Evolutionary conservation across 2,113 vertebrate species (phyloP), one percentile per base, ranked within the genome.

Genomic region (Osmerus eperlanus): DNA sequence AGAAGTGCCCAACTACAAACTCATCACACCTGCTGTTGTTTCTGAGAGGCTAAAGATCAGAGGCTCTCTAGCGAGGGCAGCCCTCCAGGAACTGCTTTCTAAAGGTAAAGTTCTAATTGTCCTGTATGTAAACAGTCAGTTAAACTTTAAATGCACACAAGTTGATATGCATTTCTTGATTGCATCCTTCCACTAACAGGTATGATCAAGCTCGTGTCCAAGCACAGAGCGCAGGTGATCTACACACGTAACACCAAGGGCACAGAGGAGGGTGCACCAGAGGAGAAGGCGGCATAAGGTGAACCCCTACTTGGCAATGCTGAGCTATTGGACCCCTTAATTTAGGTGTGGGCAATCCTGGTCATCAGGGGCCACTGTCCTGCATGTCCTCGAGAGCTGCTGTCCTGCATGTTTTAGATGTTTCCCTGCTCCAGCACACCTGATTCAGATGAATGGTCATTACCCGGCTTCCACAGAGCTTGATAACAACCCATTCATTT

Each of bases 191-290:
- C 0, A 55, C 77, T 9, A 9, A 11, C 65, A 99, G 97, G 97
- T 56, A 91, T 99, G 90, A 99, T 99, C 90, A 99, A 98, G 61
- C 87, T 99, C 67, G 97, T 99, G 77, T 99, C 96, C 75, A 99
- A 99, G 85, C 97, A 99, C 89, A 94, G 96, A 90, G 96, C 97
- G 15, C 97, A 99, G 65, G 94, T 98, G 56, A 98, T 99, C 79
- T 98, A 99, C 83, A 99, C 97, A 8, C 93, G 97, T 28, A 99
- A 98, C 91, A 99, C 97, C 1, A 99, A 99, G 87, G 97, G 96
- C 3, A 97, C 99, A 11, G 92, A 92, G 80, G 92, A 92, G 84
- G 94, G 41, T 47, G 41, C 41, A 47, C 41, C 41, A 8, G 41
- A 47, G 41, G 41, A 47, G 41, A 56, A 56, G 54, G 54, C 23